Evolutionary conservation across 2,888 invertebrate species (phyloP).

Genomic region (Tipula unca): DNA sequence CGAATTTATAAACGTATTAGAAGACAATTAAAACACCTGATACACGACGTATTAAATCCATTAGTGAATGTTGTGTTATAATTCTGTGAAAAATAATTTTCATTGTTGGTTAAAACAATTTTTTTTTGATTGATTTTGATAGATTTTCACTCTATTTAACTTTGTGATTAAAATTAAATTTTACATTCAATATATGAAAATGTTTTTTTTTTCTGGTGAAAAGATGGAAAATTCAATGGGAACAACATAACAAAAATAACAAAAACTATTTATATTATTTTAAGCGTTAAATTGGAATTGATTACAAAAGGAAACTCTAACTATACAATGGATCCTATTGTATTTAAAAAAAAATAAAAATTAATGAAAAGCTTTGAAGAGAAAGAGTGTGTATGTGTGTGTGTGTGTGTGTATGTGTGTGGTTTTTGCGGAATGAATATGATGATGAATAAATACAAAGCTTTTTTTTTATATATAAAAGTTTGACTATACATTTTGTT

Average conservation of each 20-base stretch:
- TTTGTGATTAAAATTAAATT: not conserved
- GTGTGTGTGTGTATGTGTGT: not conserved
- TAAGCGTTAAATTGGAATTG: slow-evolving; percentile 14
- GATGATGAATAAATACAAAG: not conserved
- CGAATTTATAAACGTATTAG: not conserved
- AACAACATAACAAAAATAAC: not conserved
- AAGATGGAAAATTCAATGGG: not conserved
- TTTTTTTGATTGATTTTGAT: not conserved
- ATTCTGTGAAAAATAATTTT: not conserved
- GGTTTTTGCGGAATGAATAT: not conserved
- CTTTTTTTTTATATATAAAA: not conserved
- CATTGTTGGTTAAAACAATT: not conserved
- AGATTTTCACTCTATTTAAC: not conserved
- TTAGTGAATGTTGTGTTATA: not conserved
- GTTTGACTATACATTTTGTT: not conserved
- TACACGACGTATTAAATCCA: not conserved
- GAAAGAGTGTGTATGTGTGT: not conserved
- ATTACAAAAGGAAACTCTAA: not conserved
- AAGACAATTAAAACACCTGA: not conserved
- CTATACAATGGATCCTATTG: not conserved
- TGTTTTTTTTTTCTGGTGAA: not conserved
- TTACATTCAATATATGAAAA: not conserved
- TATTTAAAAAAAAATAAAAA: not conserved
- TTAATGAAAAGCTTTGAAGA: not conserved
- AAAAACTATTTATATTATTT: not conserved